Percentiles rank a stretch among this genome's conserved stretches.
These are phyloP conservation scores for Luperina nickerlii DNA, from an alignment of 2,888 invertebrate species.

Conservation along the genomic window DNA sequence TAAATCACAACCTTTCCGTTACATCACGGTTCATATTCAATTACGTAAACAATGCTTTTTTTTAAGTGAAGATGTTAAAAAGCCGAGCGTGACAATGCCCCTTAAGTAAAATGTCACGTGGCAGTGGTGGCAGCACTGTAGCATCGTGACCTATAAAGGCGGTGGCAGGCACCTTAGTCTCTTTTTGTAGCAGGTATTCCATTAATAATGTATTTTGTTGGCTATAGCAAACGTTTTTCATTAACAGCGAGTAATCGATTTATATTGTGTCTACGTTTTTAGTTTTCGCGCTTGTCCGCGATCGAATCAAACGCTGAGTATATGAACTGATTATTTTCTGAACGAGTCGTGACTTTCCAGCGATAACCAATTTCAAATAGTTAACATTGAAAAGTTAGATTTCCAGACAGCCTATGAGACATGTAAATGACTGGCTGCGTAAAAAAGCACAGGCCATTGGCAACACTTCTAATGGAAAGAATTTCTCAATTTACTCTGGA, in stretches of 20 bases:
- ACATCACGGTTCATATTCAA: constrained; percentile 62
- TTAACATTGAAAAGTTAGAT: background rate
- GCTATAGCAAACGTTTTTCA: constrained; percentile 60
- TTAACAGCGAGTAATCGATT: constrained; percentile 64
- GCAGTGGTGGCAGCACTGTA: constrained; percentile 52
- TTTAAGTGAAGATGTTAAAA: constrained; percentile 34
- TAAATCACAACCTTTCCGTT: constrained; percentile 71
- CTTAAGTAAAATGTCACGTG: constrained; percentile 60
- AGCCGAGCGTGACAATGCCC: constrained; percentile 38
- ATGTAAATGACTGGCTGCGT: background rate
- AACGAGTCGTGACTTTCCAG: constrained; percentile 49
- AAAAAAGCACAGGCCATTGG: background rate
- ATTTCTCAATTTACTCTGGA: background rate
- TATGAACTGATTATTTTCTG: constrained; percentile 47
- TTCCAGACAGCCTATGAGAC: background rate
- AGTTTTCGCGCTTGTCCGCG: constrained; percentile 43
- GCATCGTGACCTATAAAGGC: constrained; percentile 83
- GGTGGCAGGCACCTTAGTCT: constrained; percentile 75
- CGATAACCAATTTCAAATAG: constrained; percentile 16
- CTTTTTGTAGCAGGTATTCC: constrained; percentile 73
- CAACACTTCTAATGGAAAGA: background rate
- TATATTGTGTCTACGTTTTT: constrained; percentile 56
- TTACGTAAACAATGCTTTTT: constrained; percentile 50
- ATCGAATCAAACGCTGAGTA: constrained; percentile 30
- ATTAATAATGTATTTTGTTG: constrained; percentile 74